Conservation (phyloP, 2,113 vertebrate species). For the Alexandromys fortis region DNA sequence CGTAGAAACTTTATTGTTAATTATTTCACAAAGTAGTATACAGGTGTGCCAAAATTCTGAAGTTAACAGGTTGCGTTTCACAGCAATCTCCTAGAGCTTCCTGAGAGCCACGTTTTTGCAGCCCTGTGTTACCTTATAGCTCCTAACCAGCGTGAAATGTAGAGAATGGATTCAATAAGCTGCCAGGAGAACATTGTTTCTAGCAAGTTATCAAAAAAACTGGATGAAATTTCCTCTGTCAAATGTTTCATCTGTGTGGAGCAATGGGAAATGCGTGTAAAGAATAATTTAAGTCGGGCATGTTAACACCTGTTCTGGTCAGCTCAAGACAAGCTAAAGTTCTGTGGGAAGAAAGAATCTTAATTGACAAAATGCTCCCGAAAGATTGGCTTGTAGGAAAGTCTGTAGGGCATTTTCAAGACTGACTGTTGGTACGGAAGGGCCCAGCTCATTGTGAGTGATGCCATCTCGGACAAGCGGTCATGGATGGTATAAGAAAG, state of each 20-base stretch:
- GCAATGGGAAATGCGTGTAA: not conserved
- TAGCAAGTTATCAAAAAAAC: conserved; percentile 7
- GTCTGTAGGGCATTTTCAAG: not conserved
- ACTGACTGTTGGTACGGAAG: not conserved
- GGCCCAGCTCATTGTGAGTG: not conserved
- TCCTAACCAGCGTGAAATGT: conserved; percentile 6
- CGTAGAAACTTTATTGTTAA: not conserved
- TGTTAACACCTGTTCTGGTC: not conserved
- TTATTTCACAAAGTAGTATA: not conserved
- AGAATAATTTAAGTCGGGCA: not conserved
- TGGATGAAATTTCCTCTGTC: not conserved
- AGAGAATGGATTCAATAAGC: conserved; percentile 14
- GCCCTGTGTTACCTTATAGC: not conserved
- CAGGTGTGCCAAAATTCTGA: not conserved
- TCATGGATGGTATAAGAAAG: not conserved
- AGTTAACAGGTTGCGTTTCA: not conserved
- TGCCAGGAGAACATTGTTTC: conserved; percentile 34
- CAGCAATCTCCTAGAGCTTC: not conserved
- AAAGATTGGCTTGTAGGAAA: not conserved
- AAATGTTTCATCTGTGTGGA: not conserved
- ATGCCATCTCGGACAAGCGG: not conserved
- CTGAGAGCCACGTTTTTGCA: not conserved
- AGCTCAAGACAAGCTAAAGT: not conserved
- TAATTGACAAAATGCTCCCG: not conserved
- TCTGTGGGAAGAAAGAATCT: not conserved